Base-by-base conservation (phyloP, 2,797 vertebrate genomes). In the Cottoperca gobio region DNA sequence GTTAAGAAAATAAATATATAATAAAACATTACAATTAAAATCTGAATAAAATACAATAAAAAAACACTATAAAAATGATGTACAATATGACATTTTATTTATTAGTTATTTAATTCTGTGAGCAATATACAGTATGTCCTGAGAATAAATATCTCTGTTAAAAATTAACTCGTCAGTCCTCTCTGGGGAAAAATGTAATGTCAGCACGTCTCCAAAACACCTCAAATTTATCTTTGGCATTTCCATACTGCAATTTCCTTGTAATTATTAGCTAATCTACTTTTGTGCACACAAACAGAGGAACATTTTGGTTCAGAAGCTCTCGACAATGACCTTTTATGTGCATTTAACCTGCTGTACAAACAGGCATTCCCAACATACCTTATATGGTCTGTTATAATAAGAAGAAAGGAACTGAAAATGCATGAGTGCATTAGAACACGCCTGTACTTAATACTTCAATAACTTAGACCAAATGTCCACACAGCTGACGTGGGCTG, bases 271-370 rank as follows among this genome's bases (percentile, higher is more conserved):
- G 4, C 11, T 59, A n/a, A 42, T 23, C 23, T 21, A 17, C 6
- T 14, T 40, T 24, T 23, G 9, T 26, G 4, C 9, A n/a, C 55
- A 19, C 28, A n/a, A n/a, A 35, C 5, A 3, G 7, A 2, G 33
- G 11, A 50, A 33, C 23, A 46, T 61, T 54, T 54, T 19, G 64
- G 28, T 23, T 39, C 28, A 46, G 54, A 74, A 74, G 66, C 54
- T 21, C 35, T 59, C 69, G 35, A 49, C 17, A 11, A 24, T 78
- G 31, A 60, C 53, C 54, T 40, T 55, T 35, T 61, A 55, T 72
- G 63, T 21, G 5, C 40, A 24, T 61, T 55, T 10, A 68, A 72
- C 62, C 49, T 57, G 64, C 35, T 21, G 49, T 21, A 3, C 62
- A 23, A 49, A 37, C 0, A 5, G 31, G 7, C 12, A n/a, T 49